Evolutionary conservation across 2,888 invertebrate genomes (phyloP), one percentile per base, ranked within the genome.

Genomic region (Tetramorium bicarinatum): DNA sequence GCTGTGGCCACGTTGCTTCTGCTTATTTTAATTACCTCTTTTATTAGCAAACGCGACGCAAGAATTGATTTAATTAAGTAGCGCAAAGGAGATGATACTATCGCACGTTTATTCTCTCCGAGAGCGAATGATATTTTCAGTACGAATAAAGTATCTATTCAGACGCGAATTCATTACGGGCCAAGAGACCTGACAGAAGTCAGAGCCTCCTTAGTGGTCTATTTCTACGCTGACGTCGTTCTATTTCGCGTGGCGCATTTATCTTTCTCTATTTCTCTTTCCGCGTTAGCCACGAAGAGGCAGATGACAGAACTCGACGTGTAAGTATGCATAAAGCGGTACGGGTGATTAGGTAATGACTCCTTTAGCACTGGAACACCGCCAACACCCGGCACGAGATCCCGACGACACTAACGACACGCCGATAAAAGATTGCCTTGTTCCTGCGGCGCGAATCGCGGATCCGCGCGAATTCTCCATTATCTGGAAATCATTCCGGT

Each of bases 271-370:
- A 80, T 80, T 80, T 80, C 74, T 74, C 86, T 52, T 74, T 41
- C 62, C 72, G 52, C 86, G 61, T 67, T 80, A 77, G 80, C 66
- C 74, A 41, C n/a, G 59, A 69, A 76, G 79, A 76, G 47, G 62
- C 72, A 59, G 81, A 83, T 84, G 88, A 79, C 85, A 82, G 71
- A 81, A 80, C 52, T 77, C 82, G 86, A 89, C 88, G 59, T 82
- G 82, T 82, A 83, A 89, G 86, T 86, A 89, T 87, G 86, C 89
- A 86, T 84, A 90, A 89, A 89, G 87, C 89, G 81, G 87, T n/a
- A 82, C 83, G 85, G 84, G 89, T 89, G 91, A 89, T 89, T 89
- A 89, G 91, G 89, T 90, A 90, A 89, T 84, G 90, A 86, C 91
- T 87, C 69, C 81, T 80, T 71, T 52, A 61, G 76, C 81, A 81